Evolutionary conservation across 2,113 vertebrate genomes (phyloP).

Genomic region (Epinephelus moara): DNA sequence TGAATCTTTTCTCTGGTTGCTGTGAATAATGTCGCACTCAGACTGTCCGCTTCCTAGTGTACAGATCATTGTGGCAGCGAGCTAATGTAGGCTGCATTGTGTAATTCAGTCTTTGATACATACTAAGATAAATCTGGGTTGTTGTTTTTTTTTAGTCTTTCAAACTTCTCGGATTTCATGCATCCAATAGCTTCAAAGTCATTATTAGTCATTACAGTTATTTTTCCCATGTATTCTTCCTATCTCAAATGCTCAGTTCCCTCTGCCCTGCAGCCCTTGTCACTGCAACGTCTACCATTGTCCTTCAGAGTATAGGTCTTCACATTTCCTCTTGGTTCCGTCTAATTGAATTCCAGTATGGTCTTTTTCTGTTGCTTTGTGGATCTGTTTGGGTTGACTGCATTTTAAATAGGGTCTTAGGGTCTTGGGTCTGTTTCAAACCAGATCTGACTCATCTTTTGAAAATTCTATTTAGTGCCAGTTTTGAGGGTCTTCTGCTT

Average conservation of each 20-base stretch:
- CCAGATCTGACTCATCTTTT: too few species aligned
- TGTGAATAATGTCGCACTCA: slow-evolving; percentile 44
- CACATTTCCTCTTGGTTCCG: not conserved
- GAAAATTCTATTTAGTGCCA: not conserved
- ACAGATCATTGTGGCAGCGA: slow-evolving; percentile 38
- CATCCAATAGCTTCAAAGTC: slow-evolving; percentile 14
- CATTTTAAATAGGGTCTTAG: not conserved
- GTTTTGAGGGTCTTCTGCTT: not conserved
- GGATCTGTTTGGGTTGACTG: not conserved
- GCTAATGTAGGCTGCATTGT: slow-evolving; percentile 1
- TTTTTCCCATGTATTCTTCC: not conserved
- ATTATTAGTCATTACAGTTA: not conserved
- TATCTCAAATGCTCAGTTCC: not conserved
- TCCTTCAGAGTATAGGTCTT: not conserved
- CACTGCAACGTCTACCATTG: not conserved
- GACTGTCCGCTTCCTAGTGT: slow-evolving; percentile 17
- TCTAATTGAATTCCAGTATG: not conserved
- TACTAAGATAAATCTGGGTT: not conserved
- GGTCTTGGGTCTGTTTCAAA: not conserved
- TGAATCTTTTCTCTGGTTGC: slow-evolving; percentile 19
- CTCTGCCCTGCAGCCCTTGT: not conserved
- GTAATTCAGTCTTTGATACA: slow-evolving; percentile 31
- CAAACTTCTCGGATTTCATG: not conserved
- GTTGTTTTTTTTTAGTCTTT: not conserved
- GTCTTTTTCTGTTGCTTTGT: not conserved